A percentile compares a stretch with the other conserved stretches of the same genome.
Conservation (phyloP, 2,113 vertebrate species). For the Struthio camelus region DNA sequence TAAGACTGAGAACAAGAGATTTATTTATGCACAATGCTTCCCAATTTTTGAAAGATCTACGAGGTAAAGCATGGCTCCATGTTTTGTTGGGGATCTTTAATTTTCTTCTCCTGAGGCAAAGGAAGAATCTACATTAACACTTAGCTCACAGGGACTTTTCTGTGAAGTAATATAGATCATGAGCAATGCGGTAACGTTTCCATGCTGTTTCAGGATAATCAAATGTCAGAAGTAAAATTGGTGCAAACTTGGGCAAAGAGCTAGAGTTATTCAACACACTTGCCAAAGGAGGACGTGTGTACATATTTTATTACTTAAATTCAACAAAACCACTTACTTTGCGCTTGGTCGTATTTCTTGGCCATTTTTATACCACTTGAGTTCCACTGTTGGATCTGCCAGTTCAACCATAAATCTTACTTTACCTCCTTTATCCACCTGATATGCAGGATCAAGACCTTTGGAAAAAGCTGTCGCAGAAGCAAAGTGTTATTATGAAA, state of each 20-base stretch:
- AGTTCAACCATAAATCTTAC: conserved; percentile 93
- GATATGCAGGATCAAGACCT: conserved; percentile 94
- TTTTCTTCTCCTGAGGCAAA: background rate
- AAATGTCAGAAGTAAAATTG: background rate
- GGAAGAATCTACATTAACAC: background rate
- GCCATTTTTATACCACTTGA: conserved; percentile 99
- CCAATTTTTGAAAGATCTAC: background rate
- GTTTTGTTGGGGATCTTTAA: background rate
- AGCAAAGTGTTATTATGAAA: background rate
- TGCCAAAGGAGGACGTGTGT: background rate
- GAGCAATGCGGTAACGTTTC: background rate
- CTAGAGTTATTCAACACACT: background rate
- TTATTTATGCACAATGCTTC: background rate
- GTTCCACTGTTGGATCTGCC: conserved; percentile 94
- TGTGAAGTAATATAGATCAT: background rate
- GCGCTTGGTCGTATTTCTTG: conserved; percentile 94
- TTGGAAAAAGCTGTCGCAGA: conserved; percentile 89
- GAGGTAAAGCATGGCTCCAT: background rate
- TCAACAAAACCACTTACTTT: conserved; percentile 83
- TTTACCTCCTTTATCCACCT: conserved; percentile 94
- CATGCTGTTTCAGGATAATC: background rate
- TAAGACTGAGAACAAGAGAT: background rate
- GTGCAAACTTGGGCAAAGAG: background rate
- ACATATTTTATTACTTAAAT: background rate
- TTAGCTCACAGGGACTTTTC: background rate